These are phyloP conservation scores for Trialeurodes vaporariorum DNA, from an alignment of 1,140 invertebrate genomes.

Conservation along the genomic window DNA sequence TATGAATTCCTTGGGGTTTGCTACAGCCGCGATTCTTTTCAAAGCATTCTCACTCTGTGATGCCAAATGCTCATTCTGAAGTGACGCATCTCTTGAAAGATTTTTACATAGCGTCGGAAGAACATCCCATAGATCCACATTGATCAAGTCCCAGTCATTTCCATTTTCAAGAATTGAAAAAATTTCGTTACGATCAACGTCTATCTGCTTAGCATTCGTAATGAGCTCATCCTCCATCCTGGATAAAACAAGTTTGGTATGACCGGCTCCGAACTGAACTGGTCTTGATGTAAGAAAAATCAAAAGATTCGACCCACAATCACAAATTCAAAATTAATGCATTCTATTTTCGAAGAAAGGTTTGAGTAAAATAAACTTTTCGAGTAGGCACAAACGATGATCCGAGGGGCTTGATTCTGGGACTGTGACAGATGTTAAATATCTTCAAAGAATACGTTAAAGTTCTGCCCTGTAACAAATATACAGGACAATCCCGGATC, in stretches of 20 bases:
- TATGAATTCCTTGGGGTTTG: neutral
- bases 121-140: neutral
- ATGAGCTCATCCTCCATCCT: too few relatives aligned
- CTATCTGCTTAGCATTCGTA: too few relatives aligned
- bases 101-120: neutral
- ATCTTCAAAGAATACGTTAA: neutral
- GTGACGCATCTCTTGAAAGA: neutral
- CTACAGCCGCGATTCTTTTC: neutral
- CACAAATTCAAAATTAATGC: too few relatives aligned
- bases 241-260: too few relatives aligned
- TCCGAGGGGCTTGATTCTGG: too few relatives aligned
- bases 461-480: neutral
- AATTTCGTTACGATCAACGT: too few relatives aligned
- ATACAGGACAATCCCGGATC: neutral
- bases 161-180: neutral
- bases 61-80: neutral
- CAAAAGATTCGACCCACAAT: too few relatives aligned
- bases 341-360: too few relatives aligned
- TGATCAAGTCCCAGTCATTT: neutral
- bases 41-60: neutral
- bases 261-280: too few relatives aligned
- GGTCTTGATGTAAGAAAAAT: too few relatives aligned
- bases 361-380: too few relatives aligned
- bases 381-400: too few relatives aligned
- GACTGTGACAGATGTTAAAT: neutral